Conservation (phyloP, 2,797 vertebrate genomes). For the Crenuchus spilurus region DNA sequence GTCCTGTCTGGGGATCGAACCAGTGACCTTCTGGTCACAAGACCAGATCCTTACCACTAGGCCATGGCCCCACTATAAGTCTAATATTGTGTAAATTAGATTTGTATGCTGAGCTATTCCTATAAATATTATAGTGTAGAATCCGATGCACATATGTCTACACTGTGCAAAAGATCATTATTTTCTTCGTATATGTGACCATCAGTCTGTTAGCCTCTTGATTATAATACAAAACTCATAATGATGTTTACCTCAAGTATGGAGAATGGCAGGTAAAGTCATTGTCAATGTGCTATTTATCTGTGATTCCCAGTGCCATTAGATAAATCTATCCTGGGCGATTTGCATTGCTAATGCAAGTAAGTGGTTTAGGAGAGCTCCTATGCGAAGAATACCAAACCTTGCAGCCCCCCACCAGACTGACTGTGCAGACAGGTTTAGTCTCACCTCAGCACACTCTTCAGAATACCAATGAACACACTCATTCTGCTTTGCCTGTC, state of each 20-base stretch:
- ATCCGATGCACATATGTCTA: slow-evolving; percentile 30
- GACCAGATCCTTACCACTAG: too few relatives aligned
- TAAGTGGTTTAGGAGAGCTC: slow-evolving; percentile 68
- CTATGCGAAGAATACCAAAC: slow-evolving; percentile 70
- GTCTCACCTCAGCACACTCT: slow-evolving; percentile 29
- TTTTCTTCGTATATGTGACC: slow-evolving; percentile 36
- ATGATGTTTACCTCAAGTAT: slow-evolving; percentile 56
- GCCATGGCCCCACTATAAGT: too few relatives aligned
- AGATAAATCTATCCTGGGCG: slow-evolving; percentile 62
- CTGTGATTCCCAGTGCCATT: slow-evolving; percentile 57
- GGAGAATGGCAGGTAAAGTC: slow-evolving; percentile 51
- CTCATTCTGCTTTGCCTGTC: slow-evolving; percentile 54
- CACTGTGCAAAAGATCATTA: slow-evolving; percentile 43
- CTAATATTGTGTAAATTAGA: too few relatives aligned
- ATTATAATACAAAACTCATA: slow-evolving; percentile 54
- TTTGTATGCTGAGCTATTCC: too few relatives aligned
- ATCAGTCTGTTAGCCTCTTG: slow-evolving; percentile 45
- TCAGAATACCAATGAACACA: slow-evolving; percentile 70
- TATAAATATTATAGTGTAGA: too few relatives aligned
- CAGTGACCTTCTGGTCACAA: too few relatives aligned
- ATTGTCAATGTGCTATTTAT: slow-evolving; percentile 49
- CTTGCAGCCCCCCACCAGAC: slow-evolving; percentile 51
- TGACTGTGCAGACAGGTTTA: slow-evolving; percentile 52
- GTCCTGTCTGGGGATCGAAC: too few relatives aligned
- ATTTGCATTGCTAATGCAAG: slow-evolving; percentile 75